phyloP scores from a whole-genome alignment of 2,113 vertebrate species.

The Melospiza melodia region DNA sequence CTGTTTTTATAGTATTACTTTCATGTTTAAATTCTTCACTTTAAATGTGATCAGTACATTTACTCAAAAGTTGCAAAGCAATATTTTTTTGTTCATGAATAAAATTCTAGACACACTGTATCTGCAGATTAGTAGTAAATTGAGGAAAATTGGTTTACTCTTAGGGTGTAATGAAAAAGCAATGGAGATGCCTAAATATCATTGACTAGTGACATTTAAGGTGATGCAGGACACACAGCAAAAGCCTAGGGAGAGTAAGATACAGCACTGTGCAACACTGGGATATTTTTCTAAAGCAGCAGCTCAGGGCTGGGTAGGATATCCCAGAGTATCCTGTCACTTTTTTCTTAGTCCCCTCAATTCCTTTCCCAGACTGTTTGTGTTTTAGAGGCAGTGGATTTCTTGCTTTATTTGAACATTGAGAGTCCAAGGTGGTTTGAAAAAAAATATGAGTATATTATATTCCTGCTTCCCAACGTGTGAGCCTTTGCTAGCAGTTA shows the following conservation, averaged over 20 bases:
- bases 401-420: not conserved
- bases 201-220: not conserved
- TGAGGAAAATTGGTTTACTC: not conserved
- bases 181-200: not conserved
- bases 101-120: not conserved
- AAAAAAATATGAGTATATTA: not conserved
- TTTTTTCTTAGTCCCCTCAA: not conserved
- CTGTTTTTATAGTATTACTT: not conserved
- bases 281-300: not conserved
- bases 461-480: not conserved
- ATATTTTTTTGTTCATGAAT: not conserved
- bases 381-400: not conserved
- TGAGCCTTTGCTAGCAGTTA: not conserved
- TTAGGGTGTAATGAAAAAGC: not conserved
- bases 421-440: not conserved
- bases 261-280: rapidly evolving
- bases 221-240: not conserved
- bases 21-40: not conserved
- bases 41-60: not conserved
- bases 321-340: not conserved
- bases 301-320: not conserved
- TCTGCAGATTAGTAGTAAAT: not conserved
- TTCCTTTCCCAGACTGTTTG: not conserved
- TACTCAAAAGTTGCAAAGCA: not conserved
- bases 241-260: not conserved